These are phyloP conservation scores for Alfaro cultratus DNA, from an alignment of 2,797 vertebrate species.

Conservation along the genomic window DNA sequence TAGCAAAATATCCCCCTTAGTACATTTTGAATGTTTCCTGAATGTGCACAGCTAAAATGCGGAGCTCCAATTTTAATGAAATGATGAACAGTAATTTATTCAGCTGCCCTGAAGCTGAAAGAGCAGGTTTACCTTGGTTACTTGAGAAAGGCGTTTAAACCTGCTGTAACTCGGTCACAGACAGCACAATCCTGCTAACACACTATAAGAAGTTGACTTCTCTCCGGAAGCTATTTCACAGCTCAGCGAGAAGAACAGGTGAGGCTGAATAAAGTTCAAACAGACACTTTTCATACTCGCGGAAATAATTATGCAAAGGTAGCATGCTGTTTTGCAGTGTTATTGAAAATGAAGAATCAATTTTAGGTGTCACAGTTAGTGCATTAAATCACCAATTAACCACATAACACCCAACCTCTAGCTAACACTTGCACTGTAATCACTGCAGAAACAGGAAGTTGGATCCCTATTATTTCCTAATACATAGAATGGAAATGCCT, in stretches of 20 bases:
- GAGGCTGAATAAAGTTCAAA: slow-evolving; percentile 71
- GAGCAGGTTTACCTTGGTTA: slow-evolving; percentile 69
- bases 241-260: slow-evolving; percentile 65
- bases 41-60: slow-evolving; percentile 46
- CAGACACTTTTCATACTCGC: slow-evolving; percentile 65
- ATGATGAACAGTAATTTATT: slow-evolving; percentile 73
- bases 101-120: slow-evolving; percentile 67
- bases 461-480: slow-evolving; percentile 56
- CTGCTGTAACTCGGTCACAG: slow-evolving; percentile 64
- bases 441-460: slow-evolving; percentile 56
- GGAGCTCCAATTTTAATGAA: slow-evolving; percentile 54
- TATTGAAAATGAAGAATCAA: slow-evolving; percentile 72
- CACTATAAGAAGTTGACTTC: slow-evolving; percentile 57
- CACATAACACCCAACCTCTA: slow-evolving; percentile 70
- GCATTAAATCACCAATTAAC: slow-evolving; percentile 79
- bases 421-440: slow-evolving; percentile 66
- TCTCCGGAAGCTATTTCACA: slow-evolving; percentile 70
- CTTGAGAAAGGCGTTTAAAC: slow-evolving; percentile 73
- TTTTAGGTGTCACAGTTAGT: slow-evolving; percentile 73
- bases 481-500: slow-evolving; percentile 43
- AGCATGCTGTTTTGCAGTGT: slow-evolving; percentile 72
- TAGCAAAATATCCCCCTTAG: slow-evolving; percentile 13
- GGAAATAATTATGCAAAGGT: slow-evolving; percentile 69
- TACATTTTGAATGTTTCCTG: slow-evolving; percentile 31
- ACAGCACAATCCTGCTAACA: slow-evolving; percentile 64